Evolutionary conservation across 2,113 vertebrate genomes (phyloP), one percentile per base, ranked within the genome.

Genomic region (Dendropsophus ebraccatus): DNA sequence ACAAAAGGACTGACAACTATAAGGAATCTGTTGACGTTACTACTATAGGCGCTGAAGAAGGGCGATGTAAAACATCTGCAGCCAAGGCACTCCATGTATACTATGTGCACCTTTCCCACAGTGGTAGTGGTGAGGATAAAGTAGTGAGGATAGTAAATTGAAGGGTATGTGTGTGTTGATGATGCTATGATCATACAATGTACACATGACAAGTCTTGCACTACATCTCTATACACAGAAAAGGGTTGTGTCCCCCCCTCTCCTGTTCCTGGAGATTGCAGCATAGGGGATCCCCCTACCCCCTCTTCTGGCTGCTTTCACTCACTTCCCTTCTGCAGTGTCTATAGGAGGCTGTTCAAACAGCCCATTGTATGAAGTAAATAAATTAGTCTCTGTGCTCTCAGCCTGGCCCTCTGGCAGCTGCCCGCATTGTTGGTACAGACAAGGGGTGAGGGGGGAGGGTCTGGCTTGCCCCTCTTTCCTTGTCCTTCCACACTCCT

Each of bases 311-410:
- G 58, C 91, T 89, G 88, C 87, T 89, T 88, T 88, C 81, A 88
- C 90, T 90, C 90, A 91, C 90, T 89, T 91, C 91, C 91, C 91
- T 88, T 91, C 91, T 93, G 91, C 35, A 16, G 78, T 37, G 56
- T 65, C 78, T 81, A 90, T 90, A 88, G 92, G 93, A 94, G 93
- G 89, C 92, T 95, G 94, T 94, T 93, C 92, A 95, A 94, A 93
- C 94, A 94, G 91, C 90, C 93, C 92, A 93, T 94, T 95, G 93
- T 94, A 89, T 93, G 91, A 91, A 95, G 94, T 96, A 96, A 96
- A 95, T 96, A 94, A 96, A 96, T 96, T 94, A 95, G 92, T 91
- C 92, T 92, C 92, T 92, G 93, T 93, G 94, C 92, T 92, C 84
- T 93, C 93, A 94, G 93, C 94, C 94, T 93, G 92, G 92, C 90